Evolutionary conservation across 2,888 invertebrate genomes (phyloP).

Genomic region (Plebejus melissa): DNA sequence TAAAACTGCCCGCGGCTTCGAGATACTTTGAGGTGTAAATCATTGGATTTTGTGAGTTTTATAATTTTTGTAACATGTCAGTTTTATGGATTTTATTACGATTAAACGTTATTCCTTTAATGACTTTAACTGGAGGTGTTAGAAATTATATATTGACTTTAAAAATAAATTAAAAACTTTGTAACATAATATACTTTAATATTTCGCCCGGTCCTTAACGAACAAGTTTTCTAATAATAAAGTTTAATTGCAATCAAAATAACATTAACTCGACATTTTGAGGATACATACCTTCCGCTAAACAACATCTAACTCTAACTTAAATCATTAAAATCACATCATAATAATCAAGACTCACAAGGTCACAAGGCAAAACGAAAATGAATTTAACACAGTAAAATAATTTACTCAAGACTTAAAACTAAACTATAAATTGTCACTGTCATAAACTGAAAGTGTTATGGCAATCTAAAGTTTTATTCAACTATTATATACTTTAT

Average conservation of each 20-base stretch:
- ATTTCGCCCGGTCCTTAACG: neutral
- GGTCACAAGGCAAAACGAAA: neutral
- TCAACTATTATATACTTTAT: neutral
- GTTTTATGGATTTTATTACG: conserved; percentile 13
- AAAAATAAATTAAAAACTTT: conserved; percentile 1
- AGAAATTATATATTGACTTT: conserved; percentile 15
- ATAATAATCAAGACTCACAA: neutral
- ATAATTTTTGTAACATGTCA: conserved; percentile 18
- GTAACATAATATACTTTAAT: neutral
- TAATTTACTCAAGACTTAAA: neutral
- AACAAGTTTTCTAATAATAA: too few relatives aligned
- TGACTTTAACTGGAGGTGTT: neutral
- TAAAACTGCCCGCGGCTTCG: conserved; percentile 34
- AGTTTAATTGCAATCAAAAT: neutral
- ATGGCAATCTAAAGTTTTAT: neutral
- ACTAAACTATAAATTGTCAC: neutral
- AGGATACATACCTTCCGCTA: neutral
- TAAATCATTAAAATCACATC: neutral
- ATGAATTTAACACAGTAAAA: neutral
- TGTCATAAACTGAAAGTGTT: neutral
- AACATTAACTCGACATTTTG: neutral
- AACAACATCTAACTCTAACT: neutral
- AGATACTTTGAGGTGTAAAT: conserved; percentile 29
- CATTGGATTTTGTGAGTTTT: conserved; percentile 33
- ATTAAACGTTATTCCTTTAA: neutral